Evolutionary conservation across 2,797 vertebrate genomes (phyloP), one percentile per base, ranked within the genome.

Genomic region (Bovichtus variegatus): DNA sequence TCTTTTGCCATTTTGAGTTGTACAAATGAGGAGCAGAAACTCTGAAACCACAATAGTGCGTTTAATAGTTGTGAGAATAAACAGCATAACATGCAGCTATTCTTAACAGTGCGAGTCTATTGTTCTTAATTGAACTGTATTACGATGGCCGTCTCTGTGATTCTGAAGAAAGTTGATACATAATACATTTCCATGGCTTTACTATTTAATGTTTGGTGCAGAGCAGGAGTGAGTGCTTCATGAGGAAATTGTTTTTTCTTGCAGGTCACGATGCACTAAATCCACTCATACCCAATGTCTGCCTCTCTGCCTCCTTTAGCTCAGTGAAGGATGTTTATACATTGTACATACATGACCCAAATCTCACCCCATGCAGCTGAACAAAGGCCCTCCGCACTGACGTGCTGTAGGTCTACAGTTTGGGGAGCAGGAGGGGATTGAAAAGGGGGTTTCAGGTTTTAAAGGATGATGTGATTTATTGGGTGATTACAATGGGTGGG

Each of bases 401-500:
- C 88, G 82, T 89, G 77, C 84, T 76, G 77, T 83, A 87, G 88
- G 85, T 84, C 93, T 89, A 82, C 89, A 84, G 85, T 93, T 82
- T 75, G 81, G 87, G 68, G 78, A 62, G 62, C 82, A 83, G 69
- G 82, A 82, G 85, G 71, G 82, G 88, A 87, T 91, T 91, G 89
- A 89, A 92, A 83, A 38, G 65, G 75, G 74, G 81, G 81, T 72
- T 88, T 82, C 76, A 68, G 86, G 78, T 93, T 93, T 93, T 88
- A 94, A 88, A 85, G 90, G 89, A 89, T 93, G 87, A 93, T 92
- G 94, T 93, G 90, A 95, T 94, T 95, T 94, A 91, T 81, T 80
- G 82, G 90, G 85, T 75, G 90, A 94, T 94, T 93, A 93, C 89
- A 92, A 88, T 83, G 55, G 31, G 71, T 86, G 83, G 91, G 83